Evolutionary conservation across 2,888 invertebrate species (phyloP).

Genomic region (Anticlea derivata): DNA sequence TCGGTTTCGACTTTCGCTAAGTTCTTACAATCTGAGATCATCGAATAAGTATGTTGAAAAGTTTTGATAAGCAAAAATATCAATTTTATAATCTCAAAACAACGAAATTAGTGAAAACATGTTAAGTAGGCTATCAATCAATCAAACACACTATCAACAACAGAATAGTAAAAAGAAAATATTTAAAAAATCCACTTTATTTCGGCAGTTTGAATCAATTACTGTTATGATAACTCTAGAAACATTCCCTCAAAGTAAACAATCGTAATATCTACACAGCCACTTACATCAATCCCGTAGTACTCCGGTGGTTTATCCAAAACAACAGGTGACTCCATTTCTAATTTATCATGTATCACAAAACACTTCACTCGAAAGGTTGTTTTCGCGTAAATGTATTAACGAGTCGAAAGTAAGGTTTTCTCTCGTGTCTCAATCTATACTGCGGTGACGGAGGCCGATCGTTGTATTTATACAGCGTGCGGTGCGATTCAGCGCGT

Average conservation of each 20-base stretch:
- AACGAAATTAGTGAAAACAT: too few species aligned
- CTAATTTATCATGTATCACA: slow-evolving; percentile 63
- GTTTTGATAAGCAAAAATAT: too few species aligned
- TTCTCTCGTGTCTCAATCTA: slow-evolving; percentile 56
- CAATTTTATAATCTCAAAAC: too few species aligned
- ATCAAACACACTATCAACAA: too few species aligned
- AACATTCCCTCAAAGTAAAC: too few species aligned
- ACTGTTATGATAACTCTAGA: too few species aligned
- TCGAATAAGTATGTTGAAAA: not conserved
- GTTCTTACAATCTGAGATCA: slow-evolving; percentile 29
- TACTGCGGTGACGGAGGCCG: slow-evolving; percentile 61
- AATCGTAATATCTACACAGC: not conserved
- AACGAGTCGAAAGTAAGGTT: slow-evolving; percentile 47
- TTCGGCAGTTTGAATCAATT: too few species aligned
- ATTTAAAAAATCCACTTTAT: too few species aligned
- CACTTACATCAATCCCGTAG: slow-evolving; percentile 82
- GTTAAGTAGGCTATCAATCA: too few species aligned
- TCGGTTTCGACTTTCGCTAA: slow-evolving; percentile 34
- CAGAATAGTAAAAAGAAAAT: too few species aligned
- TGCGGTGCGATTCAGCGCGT: slow-evolving; percentile 61
- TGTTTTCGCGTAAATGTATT: slow-evolving; percentile 44
- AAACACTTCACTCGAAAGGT: slow-evolving; percentile 60
- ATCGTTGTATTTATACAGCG: slow-evolving; percentile 65
- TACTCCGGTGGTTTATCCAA: slow-evolving; percentile 85
- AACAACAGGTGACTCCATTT: slow-evolving; percentile 85